Evolutionary conservation across 2,113 vertebrate species (phyloP).

Genomic region (Oncorhynchus nerka): DNA sequence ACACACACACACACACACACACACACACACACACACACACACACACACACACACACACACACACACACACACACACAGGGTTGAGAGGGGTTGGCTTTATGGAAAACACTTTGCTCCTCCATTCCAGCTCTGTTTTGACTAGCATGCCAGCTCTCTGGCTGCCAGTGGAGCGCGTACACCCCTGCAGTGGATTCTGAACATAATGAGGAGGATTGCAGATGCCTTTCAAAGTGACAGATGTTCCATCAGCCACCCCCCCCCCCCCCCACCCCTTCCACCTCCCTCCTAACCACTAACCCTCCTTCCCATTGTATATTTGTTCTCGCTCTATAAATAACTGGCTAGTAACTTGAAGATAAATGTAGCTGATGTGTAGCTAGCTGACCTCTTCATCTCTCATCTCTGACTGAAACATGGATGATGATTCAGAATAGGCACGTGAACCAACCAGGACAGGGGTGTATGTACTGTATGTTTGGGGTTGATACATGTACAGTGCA

Average conservation of each 20-base stretch:
- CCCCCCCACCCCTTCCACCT: constrained; percentile 16
- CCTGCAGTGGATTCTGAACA: constrained; percentile 77
- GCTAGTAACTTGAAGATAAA: constrained; percentile 47
- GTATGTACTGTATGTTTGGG: neutral
- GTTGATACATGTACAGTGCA: neutral
- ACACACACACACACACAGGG: constrained; percentile 41
- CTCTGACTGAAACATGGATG: constrained; percentile 20
- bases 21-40: constrained; percentile 6
- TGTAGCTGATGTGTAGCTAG: constrained; percentile 47
- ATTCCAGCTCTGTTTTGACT: constrained; percentile 79
- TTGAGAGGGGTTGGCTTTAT: constrained; percentile 62
- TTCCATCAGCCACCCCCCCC: constrained; percentile 46
- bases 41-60: neutral
- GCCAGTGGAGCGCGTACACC: constrained; percentile 71
- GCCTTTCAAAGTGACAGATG: constrained; percentile 72
- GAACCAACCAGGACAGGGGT: neutral
- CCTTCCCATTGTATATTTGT: constrained; percentile 66
- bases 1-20: too few species aligned
- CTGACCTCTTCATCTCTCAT: constrained; percentile 48
- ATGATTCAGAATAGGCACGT: neutral
- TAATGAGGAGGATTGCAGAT: constrained; percentile 64
- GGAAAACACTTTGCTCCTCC: constrained; percentile 64
- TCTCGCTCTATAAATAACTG: constrained; percentile 71
- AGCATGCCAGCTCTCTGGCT: constrained; percentile 73
- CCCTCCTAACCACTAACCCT: constrained; percentile 41